Evolutionary conservation across 2,797 vertebrate species (phyloP).

Genomic region (Gila robusta): DNA sequence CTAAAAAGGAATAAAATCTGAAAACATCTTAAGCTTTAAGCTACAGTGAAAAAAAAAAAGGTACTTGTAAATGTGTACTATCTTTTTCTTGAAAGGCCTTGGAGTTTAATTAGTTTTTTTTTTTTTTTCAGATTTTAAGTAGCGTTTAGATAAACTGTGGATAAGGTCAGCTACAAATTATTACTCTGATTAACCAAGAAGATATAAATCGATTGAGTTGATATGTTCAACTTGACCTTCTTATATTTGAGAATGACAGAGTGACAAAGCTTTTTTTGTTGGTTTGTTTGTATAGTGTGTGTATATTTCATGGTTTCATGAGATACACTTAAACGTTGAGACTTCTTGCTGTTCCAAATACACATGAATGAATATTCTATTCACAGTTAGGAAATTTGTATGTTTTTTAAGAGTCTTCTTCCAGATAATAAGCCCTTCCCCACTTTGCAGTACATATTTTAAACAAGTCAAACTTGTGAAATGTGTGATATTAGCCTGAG

Average conservation of each 20-base stretch:
- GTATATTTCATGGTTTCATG: background rate
- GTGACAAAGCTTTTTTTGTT: background rate
- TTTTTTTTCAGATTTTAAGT: background rate
- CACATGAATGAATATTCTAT: background rate
- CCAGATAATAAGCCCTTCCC: background rate
- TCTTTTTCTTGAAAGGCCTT: background rate
- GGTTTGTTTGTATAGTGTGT: background rate
- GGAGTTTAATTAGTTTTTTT: background rate
- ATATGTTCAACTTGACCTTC: background rate
- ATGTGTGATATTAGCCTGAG: conserved; percentile 7
- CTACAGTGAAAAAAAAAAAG: background rate
- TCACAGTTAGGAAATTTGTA: background rate
- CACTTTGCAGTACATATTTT: background rate
- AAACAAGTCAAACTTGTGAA: background rate
- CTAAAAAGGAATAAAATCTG: background rate
- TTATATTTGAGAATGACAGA: background rate
- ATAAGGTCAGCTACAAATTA: background rate
- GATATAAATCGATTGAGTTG: background rate
- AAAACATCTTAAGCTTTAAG: background rate
- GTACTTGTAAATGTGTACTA: background rate
- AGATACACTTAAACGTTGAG: background rate
- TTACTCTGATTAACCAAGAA: conserved; percentile 4
- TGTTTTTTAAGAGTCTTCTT: background rate
- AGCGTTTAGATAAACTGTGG: background rate
- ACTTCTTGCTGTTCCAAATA: background rate